These are phyloP conservation scores for Aphaenogaster floridana DNA, from an alignment of 1,140 invertebrate species.

Conservation along the genomic window DNA sequence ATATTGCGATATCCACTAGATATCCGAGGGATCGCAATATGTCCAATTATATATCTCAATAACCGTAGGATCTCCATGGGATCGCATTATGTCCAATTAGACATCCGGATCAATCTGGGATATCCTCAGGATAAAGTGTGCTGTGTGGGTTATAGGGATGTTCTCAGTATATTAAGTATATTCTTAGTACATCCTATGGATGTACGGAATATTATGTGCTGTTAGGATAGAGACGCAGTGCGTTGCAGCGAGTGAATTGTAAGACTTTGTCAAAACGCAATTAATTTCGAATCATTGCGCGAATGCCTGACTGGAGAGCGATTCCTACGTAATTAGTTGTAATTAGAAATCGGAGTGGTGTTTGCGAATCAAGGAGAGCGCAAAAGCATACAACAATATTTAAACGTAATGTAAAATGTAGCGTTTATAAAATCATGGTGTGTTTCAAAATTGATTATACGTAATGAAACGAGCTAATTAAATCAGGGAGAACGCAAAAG, in stretches of 20 bases:
- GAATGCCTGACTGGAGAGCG: background rate
- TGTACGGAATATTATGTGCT: too few species aligned
- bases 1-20: too few species aligned
- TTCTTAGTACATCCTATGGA: too few species aligned
- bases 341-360: background rate
- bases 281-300: slow-evolving; percentile 4
- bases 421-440: background rate
- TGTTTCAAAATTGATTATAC: background rate
- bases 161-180: too few species aligned
- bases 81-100: too few species aligned
- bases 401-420: background rate
- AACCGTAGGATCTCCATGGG: too few species aligned
- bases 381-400: background rate
- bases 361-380: background rate
- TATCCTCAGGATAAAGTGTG: too few species aligned
- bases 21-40: too few species aligned
- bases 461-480: background rate
- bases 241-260: background rate
- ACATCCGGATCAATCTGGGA: too few species aligned
- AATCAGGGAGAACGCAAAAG: background rate
- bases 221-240: background rate
- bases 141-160: too few species aligned
- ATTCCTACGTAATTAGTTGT: background rate
- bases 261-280: background rate
- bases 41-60: too few species aligned